phyloP scores from a whole-genome alignment of 2,797 vertebrate species.

The Uromys caudimaculatus region DNA sequence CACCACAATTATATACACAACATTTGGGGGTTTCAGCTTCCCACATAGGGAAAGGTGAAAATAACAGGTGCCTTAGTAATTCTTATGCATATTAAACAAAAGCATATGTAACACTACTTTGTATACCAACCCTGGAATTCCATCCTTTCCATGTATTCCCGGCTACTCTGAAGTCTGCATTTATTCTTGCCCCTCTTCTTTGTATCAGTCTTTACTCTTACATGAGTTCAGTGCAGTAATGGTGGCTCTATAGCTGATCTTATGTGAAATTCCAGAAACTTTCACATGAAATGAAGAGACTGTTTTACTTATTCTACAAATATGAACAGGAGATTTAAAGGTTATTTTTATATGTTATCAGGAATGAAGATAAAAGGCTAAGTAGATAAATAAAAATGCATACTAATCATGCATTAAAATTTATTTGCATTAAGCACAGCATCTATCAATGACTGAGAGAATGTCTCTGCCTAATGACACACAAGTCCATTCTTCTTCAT shows the following conservation, averaged over 20 bases:
- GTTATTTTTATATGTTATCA: constrained; percentile 17
- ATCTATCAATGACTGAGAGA: neutral
- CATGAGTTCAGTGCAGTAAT: neutral
- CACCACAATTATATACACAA: neutral
- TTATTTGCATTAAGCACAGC: neutral
- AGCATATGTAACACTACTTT: neutral
- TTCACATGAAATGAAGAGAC: neutral
- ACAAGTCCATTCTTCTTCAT: constrained; percentile 58
- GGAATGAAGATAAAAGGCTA: neutral
- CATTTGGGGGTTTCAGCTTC: neutral
- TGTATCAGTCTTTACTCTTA: neutral
- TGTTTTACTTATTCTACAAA: neutral
- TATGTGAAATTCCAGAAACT: neutral
- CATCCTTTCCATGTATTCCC: neutral
- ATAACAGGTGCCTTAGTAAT: neutral
- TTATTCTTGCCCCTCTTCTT: neutral
- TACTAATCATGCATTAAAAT: neutral
- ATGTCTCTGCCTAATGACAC: constrained; percentile 27
- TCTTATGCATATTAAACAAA: neutral
- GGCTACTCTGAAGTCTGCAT: neutral
- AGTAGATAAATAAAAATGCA: neutral
- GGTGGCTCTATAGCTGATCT: neutral
- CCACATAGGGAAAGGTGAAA: neutral
- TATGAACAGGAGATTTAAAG: neutral
- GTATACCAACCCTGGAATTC: neutral